Evolutionary conservation across 2,113 vertebrate species (phyloP).

Genomic region (Danio rerio): GRCz12tu NC_133180.1:77374501-77375000

Average conservation of each 20-base stretch:
- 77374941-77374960: no score
- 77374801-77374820: no score
- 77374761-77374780: background rate
- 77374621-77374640: conserved; percentile 29
- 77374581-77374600: conserved; percentile 16
- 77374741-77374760: background rate
- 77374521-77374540: conserved; percentile 54
- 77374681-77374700: background rate
- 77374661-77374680: background rate
- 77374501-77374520: conserved; percentile 2
- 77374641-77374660: conserved; percentile 7
- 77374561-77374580: conserved; percentile 26
- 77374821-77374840: no score
- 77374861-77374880: no score
- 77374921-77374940: no score
- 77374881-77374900: no score
- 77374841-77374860: no score
- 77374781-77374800: background rate
- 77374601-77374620: conserved; percentile 14
- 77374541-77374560: conserved; percentile 18
- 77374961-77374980: no score
- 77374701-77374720: background rate
- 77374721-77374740: background rate
- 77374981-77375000: no score
- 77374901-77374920: no score